Evolutionary conservation across 2,113 vertebrate genomes (phyloP).

Genomic region (Semicossyphus pulcher): DNA sequence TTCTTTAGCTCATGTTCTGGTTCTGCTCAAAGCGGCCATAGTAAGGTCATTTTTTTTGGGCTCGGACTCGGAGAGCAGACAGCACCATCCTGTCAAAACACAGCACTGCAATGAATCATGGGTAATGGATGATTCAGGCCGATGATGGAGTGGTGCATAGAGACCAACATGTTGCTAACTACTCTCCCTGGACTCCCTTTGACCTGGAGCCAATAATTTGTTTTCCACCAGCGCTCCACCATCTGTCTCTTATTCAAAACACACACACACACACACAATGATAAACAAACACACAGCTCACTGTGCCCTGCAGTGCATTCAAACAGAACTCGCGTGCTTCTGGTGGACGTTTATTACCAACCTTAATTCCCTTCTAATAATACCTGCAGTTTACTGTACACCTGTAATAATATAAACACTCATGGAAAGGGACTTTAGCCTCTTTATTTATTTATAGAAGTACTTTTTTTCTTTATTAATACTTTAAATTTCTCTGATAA

Average conservation of each 20-base stretch:
- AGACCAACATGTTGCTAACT: slow-evolving; percentile 49
- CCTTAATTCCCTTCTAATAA: not conserved
- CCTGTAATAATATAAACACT: too few relatives aligned
- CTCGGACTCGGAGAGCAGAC: slow-evolving; percentile 1
- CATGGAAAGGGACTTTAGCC: too few relatives aligned
- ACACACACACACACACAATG: not conserved
- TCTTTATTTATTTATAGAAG: too few relatives aligned
- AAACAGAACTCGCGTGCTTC: not conserved
- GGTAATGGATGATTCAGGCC: slow-evolving; percentile 44
- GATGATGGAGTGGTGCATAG: slow-evolving; percentile 40
- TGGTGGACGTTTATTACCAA: not conserved
- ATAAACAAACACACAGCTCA: not conserved
- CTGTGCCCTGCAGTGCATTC: not conserved
- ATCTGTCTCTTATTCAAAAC: slow-evolving; percentile 28
- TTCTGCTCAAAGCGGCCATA: not conserved
- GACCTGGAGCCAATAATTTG: slow-evolving; percentile 53
- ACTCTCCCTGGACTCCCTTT: slow-evolving; percentile 20
- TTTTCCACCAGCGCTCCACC: slow-evolving; percentile 34
- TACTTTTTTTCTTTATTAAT: too few relatives aligned
- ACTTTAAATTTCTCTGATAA: too few relatives aligned
- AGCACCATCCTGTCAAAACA: slow-evolving; percentile 29
- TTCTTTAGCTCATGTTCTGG: not conserved
- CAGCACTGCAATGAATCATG: slow-evolving; percentile 41
- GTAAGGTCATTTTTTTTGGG: slow-evolving; percentile 6
- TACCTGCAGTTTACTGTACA: not conserved